Evolutionary conservation across 1,140 invertebrate species (phyloP), one percentile per base, ranked within the genome.

Genomic region (Fopius arisanus): DNA sequence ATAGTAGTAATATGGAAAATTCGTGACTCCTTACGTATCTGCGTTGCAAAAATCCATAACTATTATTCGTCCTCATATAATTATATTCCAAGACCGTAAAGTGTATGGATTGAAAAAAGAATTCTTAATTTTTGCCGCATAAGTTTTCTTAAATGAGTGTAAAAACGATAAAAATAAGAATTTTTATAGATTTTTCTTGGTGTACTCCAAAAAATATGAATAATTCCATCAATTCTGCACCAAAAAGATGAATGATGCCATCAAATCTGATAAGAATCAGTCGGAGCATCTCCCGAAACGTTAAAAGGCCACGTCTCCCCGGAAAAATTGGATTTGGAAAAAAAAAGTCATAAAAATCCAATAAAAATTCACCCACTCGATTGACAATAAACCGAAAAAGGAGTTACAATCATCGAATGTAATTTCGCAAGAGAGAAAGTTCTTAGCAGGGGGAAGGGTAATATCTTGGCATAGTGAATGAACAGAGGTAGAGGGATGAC

Each of bases 281-380:
- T 12, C 33, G 33, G 2, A 3, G 33, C 9, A 1, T 37, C 33
- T 37, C 33, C 7, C 33, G 7, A 7, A 37, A 37, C 33, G 33
- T 10, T 37, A 37, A 37, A 7, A 12, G 33, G 1, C 33, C 7
- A 37, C 9, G 14, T 48, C 16, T n/a, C n/a, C 41, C 3, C n/a
- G 16, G 16, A 48, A 48, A 48, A 48, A 48, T 16, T 48, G n/a
- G 43, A n/a, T 16, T 48, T 48, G 5, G 16, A 12, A 14, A 48
- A 5, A 48, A 48, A n/a, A n/a, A 48, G 43, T 19, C 43, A 48
- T 48, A 48, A 48, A 48, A 48, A 48, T 48, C 43, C 16, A 48
- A 48, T 48, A 48, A 48, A 48, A 48, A 48, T 48, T 48, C 43
- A n/a, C 43, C 43, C 43, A 48, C 43, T 48, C 43, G 43, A 48